Percentiles rank a stretch among this genome's conserved stretches.
Conservation (phyloP, 1,140 invertebrate species). For the Bombus sibiricus region DNA sequence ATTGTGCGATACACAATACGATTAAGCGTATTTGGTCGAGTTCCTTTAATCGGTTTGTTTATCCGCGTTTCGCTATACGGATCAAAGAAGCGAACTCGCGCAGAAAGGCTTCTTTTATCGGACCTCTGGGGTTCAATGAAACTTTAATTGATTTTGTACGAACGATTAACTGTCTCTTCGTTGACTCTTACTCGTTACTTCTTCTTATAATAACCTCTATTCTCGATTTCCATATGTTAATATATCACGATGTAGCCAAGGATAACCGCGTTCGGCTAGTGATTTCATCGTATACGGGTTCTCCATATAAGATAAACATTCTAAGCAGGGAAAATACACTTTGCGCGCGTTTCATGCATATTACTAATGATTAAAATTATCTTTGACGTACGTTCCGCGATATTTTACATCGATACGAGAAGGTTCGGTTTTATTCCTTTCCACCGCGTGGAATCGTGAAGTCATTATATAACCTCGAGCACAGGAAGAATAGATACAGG, state of each 20-base stretch:
- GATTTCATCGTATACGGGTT: conserved; percentile 15
- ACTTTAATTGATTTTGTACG: conserved; percentile 16
- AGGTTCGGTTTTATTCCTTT: neutral
- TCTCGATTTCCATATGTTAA: neutral
- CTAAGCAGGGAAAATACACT: conserved; percentile 15
- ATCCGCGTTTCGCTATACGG: neutral
- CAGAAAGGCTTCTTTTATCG: neutral
- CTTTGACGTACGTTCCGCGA: conserved; percentile 21
- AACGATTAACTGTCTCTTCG: neutral
- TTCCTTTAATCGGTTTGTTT: conserved; percentile 19
- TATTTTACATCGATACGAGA: conserved; percentile 24
- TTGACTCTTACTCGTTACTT: neutral
- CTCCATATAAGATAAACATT: neutral
- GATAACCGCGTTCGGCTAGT: neutral
- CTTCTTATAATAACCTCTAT: neutral
- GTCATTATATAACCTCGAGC: neutral
- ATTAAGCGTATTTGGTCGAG: neutral
- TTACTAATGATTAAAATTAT: conserved; percentile 44
- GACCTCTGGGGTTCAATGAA: conserved; percentile 12
- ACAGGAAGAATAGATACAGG: neutral
- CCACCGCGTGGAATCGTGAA: neutral
- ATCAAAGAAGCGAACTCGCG: neutral
- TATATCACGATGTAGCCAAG: neutral
- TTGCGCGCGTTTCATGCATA: conserved; percentile 23
- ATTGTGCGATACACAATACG: neutral